Percentiles rank a stretch among this genome's conserved stretches.
phyloP scores from a whole-genome alignment of 2,888 invertebrate species.

The Ectemnius continuus region DNA sequence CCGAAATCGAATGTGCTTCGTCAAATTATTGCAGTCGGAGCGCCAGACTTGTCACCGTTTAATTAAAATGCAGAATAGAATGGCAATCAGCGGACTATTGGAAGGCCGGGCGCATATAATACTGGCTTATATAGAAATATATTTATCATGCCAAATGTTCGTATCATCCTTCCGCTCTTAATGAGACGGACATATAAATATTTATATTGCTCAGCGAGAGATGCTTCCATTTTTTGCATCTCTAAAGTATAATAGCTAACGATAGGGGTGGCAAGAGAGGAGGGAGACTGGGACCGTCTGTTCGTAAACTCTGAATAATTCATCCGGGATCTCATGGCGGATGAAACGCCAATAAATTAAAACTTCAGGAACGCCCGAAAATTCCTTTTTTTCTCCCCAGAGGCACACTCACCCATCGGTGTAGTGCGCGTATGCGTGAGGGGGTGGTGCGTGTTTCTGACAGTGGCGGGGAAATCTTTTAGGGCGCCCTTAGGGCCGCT shows the following conservation, averaged over 20 bases:
- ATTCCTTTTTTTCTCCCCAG: not conserved
- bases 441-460: too few species aligned
- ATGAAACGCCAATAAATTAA: constrained; percentile 11
- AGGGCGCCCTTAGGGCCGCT: not conserved
- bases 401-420: not conserved
- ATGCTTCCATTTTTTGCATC: constrained; percentile 3
- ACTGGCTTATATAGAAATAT: too few species aligned
- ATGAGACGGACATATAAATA: not conserved
- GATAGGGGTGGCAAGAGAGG: too few species aligned
- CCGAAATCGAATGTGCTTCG: too few species aligned
- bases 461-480: not conserved
- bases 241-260: not conserved
- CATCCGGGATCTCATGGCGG: not conserved
- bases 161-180: not conserved
- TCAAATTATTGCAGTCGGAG: too few species aligned
- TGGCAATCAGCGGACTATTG: too few species aligned
- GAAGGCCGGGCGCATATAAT: too few species aligned
- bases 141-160: too few species aligned
- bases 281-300: not conserved
- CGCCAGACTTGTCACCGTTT: too few species aligned
- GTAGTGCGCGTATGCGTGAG: too few species aligned
- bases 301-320: constrained; percentile 10
- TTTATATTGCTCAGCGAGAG: not conserved
- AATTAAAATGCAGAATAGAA: too few species aligned
- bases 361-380: not conserved